phyloP scores from a whole-genome alignment of 2,888 invertebrate species.

The Eristalis tenax region DNA sequence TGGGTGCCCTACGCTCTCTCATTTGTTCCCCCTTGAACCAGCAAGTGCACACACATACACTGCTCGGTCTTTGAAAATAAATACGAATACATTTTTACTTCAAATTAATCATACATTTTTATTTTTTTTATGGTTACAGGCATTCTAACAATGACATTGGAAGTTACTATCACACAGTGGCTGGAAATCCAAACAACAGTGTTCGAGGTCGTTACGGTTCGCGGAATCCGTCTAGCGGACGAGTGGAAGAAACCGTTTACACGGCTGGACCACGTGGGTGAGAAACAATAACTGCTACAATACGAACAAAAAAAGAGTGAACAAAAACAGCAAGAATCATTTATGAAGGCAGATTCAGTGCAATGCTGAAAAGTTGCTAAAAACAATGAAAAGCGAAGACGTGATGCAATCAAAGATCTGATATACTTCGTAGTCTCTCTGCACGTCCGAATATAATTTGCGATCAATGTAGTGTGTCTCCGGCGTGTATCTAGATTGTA shows the following conservation, averaged over 20 bases:
- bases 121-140: conserved; percentile 73
- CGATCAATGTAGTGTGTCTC: conserved; percentile 73
- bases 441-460: conserved; percentile 51
- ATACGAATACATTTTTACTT: background rate
- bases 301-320: background rate
- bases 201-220: conserved; percentile 88
- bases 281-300: conserved; percentile 74
- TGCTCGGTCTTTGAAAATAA: background rate
- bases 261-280: conserved; percentile 89
- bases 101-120: background rate
- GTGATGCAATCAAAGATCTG: conserved; percentile 7
- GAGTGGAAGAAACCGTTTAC: conserved; percentile 87
- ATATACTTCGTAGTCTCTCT: background rate
- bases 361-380: background rate
- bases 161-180: conserved; percentile 85
- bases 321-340: background rate
- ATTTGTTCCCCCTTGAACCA: too few relatives aligned
- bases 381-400: background rate
- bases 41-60: too few relatives aligned
- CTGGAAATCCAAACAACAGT: conserved; percentile 86
- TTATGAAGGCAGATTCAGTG: conserved; percentile 11
- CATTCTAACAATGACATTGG: conserved; percentile 86
- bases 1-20: too few relatives aligned
- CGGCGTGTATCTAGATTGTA: conserved; percentile 52
- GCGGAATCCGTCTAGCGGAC: conserved; percentile 87